Conservation (phyloP, 2,888 invertebrate genomes). For the Ecliptopera silaceata region DNA sequence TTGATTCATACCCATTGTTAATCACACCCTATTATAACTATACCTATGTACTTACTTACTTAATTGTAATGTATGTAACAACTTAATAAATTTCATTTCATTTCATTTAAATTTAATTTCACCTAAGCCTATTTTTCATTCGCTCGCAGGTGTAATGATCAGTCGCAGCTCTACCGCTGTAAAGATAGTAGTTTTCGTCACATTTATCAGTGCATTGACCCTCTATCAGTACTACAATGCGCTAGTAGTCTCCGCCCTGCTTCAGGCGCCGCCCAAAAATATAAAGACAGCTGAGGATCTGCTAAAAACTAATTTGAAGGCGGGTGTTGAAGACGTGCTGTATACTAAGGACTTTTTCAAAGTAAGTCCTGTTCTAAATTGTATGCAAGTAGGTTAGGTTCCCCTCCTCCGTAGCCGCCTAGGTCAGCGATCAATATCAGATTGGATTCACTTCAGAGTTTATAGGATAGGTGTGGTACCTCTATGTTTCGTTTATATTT, state of each 20-base stretch:
- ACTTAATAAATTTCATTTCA: too few relatives aligned
- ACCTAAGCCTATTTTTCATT: neutral
- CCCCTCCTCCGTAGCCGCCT: neutral
- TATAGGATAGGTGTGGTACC: too few relatives aligned
- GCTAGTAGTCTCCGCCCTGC: constrained; percentile 85
- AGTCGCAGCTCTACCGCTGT: constrained; percentile 72
- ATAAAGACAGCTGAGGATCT: constrained; percentile 84
- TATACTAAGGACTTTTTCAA: constrained; percentile 86
- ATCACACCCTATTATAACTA: too few relatives aligned
- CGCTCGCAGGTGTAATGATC: constrained; percentile 65
- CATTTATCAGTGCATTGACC: constrained; percentile 82
- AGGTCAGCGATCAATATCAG: neutral
- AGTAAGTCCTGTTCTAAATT: constrained; percentile 56
- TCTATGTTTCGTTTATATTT: too few relatives aligned
- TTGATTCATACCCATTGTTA: too few relatives aligned
- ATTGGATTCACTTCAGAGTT: too few relatives aligned
- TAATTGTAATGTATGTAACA: too few relatives aligned
- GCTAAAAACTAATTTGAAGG: constrained; percentile 80
- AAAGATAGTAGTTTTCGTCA: constrained; percentile 77
- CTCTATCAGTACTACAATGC: constrained; percentile 88
- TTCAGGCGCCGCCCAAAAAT: constrained; percentile 84
- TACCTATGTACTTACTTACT: too few relatives aligned
- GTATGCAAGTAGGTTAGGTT: neutral
- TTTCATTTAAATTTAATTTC: too few relatives aligned
- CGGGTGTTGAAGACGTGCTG: constrained; percentile 85